Conservation (phyloP, 2,888 invertebrate species). For the Rhagonycha fulva region DNA sequence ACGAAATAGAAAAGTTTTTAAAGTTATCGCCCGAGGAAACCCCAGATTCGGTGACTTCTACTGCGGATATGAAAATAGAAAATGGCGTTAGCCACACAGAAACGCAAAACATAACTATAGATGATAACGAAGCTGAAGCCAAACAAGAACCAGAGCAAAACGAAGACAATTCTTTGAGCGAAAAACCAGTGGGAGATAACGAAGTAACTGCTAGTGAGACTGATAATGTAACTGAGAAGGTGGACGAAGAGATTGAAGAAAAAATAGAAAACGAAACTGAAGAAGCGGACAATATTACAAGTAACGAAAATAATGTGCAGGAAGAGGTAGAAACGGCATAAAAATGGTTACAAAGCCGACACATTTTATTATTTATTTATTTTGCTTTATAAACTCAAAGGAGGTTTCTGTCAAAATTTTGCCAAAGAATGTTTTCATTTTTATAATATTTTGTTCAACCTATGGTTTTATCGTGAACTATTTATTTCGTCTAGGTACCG, state of each 20-base stretch:
- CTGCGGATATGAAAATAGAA: slow-evolving; percentile 54
- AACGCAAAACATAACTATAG: neutral
- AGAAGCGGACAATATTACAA: slow-evolving; percentile 15
- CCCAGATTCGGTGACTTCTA: slow-evolving; percentile 56
- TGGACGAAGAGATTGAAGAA: slow-evolving; percentile 30
- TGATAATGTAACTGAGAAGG: slow-evolving; percentile 34
- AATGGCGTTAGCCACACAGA: slow-evolving; percentile 42
- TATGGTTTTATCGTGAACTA: slow-evolving; percentile 10
- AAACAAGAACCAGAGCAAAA: slow-evolving; percentile 30
- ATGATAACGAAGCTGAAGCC: slow-evolving; percentile 11
- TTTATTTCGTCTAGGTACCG: slow-evolving; percentile 7
- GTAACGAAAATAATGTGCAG: slow-evolving; percentile 15
- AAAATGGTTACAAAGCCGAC: neutral
- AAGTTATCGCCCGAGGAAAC: slow-evolving; percentile 66
- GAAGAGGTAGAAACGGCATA: slow-evolving; percentile 1
- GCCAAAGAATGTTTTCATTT: slow-evolving; percentile 10
- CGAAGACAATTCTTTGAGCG: slow-evolving; percentile 24
- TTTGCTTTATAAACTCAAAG: slow-evolving; percentile 2
- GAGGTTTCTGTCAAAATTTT: slow-evolving; percentile 15
- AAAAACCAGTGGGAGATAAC: slow-evolving; percentile 39
- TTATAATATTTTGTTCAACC: slow-evolving; percentile 7
- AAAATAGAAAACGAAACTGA: slow-evolving; percentile 12
- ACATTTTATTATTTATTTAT: neutral
- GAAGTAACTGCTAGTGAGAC: slow-evolving; percentile 18
- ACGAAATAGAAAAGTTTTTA: slow-evolving; percentile 85